phyloP scores from a whole-genome alignment of 2,113 vertebrate genomes.

The Scolopax mira region DNA sequence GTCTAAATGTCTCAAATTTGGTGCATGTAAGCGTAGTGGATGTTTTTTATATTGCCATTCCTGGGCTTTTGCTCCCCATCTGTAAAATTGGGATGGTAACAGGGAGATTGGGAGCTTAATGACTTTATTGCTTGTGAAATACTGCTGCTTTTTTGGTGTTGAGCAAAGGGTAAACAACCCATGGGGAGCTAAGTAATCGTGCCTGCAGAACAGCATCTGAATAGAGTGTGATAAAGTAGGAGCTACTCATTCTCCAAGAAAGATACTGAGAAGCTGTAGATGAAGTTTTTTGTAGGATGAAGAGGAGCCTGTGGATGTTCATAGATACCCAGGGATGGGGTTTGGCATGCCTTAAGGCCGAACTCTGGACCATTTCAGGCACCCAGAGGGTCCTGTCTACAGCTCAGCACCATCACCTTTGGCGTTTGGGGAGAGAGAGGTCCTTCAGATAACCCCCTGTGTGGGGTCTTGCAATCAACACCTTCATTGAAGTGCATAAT shows the following conservation, averaged over 20 bases:
- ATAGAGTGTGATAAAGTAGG: neutral
- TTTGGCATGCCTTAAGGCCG: neutral
- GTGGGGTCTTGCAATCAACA: neutral
- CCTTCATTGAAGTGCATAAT: neutral
- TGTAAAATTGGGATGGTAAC: neutral
- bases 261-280: neutral
- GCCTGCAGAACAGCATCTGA: neutral
- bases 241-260: neutral
- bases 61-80: neutral
- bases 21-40: neutral
- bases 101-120: conserved; percentile 28
- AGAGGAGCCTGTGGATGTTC: neutral
- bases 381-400: neutral
- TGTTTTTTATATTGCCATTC: neutral
- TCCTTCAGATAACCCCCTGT: neutral
- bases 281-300: neutral
- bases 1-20: conserved; percentile 30
- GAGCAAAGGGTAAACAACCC: neutral
- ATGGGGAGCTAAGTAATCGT: neutral
- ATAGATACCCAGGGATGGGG: rapidly evolving
- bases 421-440: neutral
- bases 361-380: neutral
- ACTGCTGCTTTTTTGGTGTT: neutral
- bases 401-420: neutral
- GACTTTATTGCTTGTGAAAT: conserved; percentile 31